These are phyloP conservation scores for Knipowitschia caucasica DNA, from an alignment of 2,797 vertebrate genomes.

Conservation along the genomic window DNA sequence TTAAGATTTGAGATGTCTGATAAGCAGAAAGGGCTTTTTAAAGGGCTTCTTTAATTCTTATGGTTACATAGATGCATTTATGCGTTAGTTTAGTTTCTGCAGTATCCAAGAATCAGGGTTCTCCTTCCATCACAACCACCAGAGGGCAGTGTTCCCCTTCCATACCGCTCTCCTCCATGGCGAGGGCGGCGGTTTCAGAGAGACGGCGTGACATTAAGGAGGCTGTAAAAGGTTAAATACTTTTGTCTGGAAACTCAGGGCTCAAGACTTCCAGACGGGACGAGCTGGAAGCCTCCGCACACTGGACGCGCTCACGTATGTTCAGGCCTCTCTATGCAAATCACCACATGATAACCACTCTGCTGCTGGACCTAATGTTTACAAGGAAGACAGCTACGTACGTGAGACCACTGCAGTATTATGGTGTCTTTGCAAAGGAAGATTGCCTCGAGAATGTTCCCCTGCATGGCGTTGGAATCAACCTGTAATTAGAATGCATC, in stretches of 20 bases:
- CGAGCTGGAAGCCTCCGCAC: conserved; percentile 32
- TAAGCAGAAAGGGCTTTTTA: too few relatives aligned
- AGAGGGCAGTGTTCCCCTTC: conserved; percentile 65
- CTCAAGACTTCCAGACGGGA: conserved; percentile 32
- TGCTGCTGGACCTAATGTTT: conserved; percentile 10
- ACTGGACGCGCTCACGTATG: conserved; percentile 27
- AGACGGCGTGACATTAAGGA: conserved; percentile 61
- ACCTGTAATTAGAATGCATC: too few relatives aligned
- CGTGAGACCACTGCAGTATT: background rate
- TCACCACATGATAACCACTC: conserved; percentile 32
- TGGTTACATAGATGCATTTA: too few relatives aligned
- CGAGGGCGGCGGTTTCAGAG: conserved; percentile 40
- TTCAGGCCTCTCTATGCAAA: conserved; percentile 29
- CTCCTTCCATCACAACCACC: conserved; percentile 32
- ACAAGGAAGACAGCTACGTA: conserved; percentile 2
- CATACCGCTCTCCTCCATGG: conserved; percentile 19
- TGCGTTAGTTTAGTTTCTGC: too few relatives aligned
- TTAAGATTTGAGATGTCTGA: too few relatives aligned
- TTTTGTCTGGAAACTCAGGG: conserved; percentile 62
- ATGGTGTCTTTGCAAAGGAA: too few relatives aligned
- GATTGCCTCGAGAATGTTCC: too few relatives aligned
- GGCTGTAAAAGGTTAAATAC: conserved; percentile 73
- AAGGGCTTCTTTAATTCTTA: too few relatives aligned
- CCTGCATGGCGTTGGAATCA: too few relatives aligned
- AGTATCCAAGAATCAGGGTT: too few relatives aligned